Evolutionary conservation across 2,797 vertebrate genomes (phyloP), one percentile per base, ranked within the genome.

Genomic region (Melanotaenia pygmaea): DNA sequence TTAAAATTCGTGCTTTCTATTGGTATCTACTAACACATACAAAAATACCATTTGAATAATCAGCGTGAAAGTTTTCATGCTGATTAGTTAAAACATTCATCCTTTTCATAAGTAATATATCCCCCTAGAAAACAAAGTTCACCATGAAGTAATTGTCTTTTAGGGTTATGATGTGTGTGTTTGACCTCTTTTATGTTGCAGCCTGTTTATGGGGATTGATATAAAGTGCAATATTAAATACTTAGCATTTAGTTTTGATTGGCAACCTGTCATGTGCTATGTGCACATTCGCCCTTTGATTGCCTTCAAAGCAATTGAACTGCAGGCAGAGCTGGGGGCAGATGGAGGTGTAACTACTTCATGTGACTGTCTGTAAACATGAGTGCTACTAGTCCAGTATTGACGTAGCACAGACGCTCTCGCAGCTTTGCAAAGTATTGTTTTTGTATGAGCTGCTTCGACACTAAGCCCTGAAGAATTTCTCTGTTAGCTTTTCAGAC

Each of bases 381-480:
- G 40, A 43, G 10, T 24, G 63, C 35, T 37, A n/a, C n/a, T 60
- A 45, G 22, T 11, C 9, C 28, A 60, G 38, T 37, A 40, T 67
- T 76, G 64, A 76, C 73, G 64, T 61, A 76, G 65, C 68, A 3
- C 59, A 35, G 70, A 24, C 69, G 30, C 77, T 64, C 57, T 70
- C 58, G 50, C 81, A 61, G 82, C 75, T 69, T 80, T 88, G 80
- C 72, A 83, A 87, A 87, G 80, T 76, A 72, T 70, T 88, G 79
- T 80, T 84, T 82, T 87, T 79, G 77, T 80, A 75, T 78, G 81
- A 77, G 54, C 70, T 79, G 75, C 80, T 76, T 63, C 70, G 67
- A 83, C 69, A 80, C 89, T 91, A 91, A 93, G 83, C 89, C 79
- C 88, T 64, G 75, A 94, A 94, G 92, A 92, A 94, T 94, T 93